Percentiles rank a stretch among this genome's conserved stretches.
Evolutionary conservation across 2,888 invertebrate species (phyloP).

Genomic region (Falcaria lacertinaria): DNA sequence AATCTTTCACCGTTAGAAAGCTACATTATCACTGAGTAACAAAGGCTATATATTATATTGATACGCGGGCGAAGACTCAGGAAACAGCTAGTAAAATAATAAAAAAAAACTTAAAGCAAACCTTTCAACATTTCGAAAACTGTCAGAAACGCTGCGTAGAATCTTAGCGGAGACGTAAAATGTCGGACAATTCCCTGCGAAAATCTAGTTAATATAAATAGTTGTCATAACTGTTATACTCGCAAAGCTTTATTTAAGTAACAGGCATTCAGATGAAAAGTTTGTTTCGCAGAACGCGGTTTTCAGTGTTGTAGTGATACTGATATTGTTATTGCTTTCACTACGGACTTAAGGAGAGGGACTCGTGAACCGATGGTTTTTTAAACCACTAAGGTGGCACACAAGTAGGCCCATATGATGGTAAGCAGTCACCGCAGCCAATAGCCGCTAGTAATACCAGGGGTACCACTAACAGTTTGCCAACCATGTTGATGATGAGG

Average conservation of each 20-base stretch:
- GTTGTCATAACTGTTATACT: not conserved
- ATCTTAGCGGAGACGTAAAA: not conserved
- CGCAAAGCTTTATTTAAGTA: constrained; percentile 8
- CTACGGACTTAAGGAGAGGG: constrained; percentile 12
- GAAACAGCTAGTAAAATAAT: too few relatives aligned
- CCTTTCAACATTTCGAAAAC: not conserved
- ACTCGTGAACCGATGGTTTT: not conserved
- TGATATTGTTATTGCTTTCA: constrained; percentile 25
- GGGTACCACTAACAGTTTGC: too few relatives aligned
- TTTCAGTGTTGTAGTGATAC: constrained; percentile 16
- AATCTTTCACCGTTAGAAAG: too few relatives aligned
- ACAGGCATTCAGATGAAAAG: constrained; percentile 15
- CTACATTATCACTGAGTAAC: too few relatives aligned
- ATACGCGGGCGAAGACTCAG: too few relatives aligned
- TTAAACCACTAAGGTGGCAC: too few relatives aligned
- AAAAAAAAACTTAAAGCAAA: not conserved
- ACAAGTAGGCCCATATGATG: too few relatives aligned
- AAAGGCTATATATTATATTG: too few relatives aligned
- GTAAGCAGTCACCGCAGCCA: too few relatives aligned
- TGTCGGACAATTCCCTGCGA: not conserved
- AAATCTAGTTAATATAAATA: not conserved
- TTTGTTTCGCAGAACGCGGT: constrained; percentile 11
- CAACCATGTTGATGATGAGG: too few relatives aligned
- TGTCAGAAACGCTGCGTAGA: not conserved
- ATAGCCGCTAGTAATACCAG: too few relatives aligned